phyloP scores from a whole-genome alignment of 2,888 invertebrate species.

The Xylota segnis region DNA sequence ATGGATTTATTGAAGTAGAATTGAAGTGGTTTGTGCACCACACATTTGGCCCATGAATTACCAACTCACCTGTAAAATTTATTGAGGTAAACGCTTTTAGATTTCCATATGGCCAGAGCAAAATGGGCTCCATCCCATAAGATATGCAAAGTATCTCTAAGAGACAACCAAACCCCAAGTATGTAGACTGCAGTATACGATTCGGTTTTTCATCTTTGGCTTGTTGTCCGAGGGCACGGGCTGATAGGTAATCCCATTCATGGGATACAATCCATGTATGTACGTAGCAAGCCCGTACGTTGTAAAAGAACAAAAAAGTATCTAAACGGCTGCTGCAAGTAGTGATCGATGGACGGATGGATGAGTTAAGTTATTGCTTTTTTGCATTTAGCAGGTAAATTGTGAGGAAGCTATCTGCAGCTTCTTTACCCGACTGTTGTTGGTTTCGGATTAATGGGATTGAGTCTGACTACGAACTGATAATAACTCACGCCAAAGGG shows the following conservation, averaged over 20 bases:
- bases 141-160: constrained; percentile 29
- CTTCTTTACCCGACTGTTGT: not conserved
- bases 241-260: constrained; percentile 1
- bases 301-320: not conserved
- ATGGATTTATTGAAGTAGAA: constrained; percentile 33
- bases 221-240: constrained; percentile 4
- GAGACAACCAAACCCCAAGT: constrained; percentile 10
- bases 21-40: constrained; percentile 39
- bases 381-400: constrained; percentile 21
- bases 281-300: not conserved
- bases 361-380: constrained; percentile 9
- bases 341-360: constrained; percentile 11
- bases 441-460: constrained; percentile 8
- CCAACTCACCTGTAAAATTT: constrained; percentile 42
- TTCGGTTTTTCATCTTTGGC: constrained; percentile 4
- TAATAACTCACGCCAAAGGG: constrained; percentile 4
- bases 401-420: too few relatives aligned
- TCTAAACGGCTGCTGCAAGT: constrained; percentile 3
- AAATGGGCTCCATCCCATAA: constrained; percentile 31
- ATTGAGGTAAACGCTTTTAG: constrained; percentile 33
- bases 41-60: constrained; percentile 48
- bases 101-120: constrained; percentile 21
- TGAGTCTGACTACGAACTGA: not conserved
- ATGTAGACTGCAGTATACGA: constrained; percentile 1
- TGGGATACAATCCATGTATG: not conserved